A percentile compares a stretch with the other conserved stretches of the same genome.
Evolutionary conservation across 1,140 invertebrate genomes (phyloP).

Genomic region (Nomia melanderi): DNA sequence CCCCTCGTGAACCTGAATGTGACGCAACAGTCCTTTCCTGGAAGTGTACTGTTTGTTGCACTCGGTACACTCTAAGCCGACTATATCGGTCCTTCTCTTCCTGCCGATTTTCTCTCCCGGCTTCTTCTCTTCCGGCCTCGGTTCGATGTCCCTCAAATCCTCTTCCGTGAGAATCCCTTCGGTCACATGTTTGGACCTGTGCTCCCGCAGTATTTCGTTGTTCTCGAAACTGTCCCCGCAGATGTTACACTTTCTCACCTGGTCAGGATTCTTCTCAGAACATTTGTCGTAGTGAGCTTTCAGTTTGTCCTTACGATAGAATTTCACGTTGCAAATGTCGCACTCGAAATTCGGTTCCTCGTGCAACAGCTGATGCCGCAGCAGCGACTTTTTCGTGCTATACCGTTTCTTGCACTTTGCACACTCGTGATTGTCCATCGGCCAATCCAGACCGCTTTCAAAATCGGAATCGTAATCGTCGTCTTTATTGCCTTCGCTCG

Average conservation of each 20-base stretch:
- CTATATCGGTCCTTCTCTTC: constrained; percentile 78
- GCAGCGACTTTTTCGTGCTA: constrained; percentile 78
- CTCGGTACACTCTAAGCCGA: constrained; percentile 78
- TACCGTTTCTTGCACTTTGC: constrained; percentile 78
- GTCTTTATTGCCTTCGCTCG: constrained; percentile 60
- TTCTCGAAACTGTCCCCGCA: constrained; percentile 79
- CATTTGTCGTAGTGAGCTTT: constrained; percentile 80
- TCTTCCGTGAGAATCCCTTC: constrained; percentile 79
- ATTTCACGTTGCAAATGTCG: constrained; percentile 79
- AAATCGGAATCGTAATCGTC: constrained; percentile 75
- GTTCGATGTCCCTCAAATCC: constrained; percentile 76
- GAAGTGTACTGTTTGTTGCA: constrained; percentile 86
- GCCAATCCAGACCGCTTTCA: constrained; percentile 77
- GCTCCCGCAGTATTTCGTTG: constrained; percentile 76
- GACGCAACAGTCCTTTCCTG: constrained; percentile 82
- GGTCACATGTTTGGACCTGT: constrained; percentile 76
- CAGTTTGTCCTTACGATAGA: constrained; percentile 78
- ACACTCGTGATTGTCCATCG: constrained; percentile 78
- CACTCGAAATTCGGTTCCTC: constrained; percentile 80
- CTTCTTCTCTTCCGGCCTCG: constrained; percentile 72
- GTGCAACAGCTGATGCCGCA: constrained; percentile 77
- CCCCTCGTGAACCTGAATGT: constrained; percentile 85
- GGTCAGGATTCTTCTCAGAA: constrained; percentile 79
- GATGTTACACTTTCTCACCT: constrained; percentile 79
- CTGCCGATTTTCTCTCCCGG: constrained; percentile 70